Conservation (phyloP, 2,113 vertebrate species). For the Coptodon bakossiorum region DNA sequence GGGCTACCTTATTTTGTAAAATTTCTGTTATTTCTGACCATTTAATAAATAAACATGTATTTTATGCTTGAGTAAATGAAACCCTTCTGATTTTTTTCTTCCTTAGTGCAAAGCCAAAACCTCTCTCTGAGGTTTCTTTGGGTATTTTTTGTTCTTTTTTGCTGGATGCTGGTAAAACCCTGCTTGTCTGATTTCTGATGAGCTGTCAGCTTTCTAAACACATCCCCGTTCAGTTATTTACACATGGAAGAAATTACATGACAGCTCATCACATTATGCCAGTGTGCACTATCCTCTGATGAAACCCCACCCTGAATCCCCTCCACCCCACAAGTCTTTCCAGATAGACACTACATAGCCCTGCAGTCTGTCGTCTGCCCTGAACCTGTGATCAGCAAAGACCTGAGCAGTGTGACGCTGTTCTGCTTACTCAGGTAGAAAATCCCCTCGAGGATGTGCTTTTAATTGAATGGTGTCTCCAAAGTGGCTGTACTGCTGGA, state of each 20-base stretch:
- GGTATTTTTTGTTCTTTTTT: background rate
- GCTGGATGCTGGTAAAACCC: background rate
- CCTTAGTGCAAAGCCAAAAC: background rate
- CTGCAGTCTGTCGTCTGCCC: background rate
- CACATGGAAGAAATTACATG: background rate
- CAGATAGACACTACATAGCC: background rate
- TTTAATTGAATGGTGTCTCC: conserved; percentile 38
- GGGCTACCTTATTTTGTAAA: background rate
- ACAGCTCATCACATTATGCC: background rate
- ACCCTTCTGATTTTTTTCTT: background rate
- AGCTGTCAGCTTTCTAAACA: background rate
- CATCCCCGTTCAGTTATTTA: background rate
- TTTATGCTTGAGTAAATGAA: background rate
- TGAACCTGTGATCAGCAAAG: conserved; percentile 29
- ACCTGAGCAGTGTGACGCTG: background rate
- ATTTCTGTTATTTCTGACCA: background rate
- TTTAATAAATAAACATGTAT: background rate
- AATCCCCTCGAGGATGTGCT: conserved; percentile 16
- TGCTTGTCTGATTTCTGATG: background rate
- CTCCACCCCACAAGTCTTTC: background rate
- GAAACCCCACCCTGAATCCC: background rate
- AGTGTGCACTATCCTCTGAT: background rate
- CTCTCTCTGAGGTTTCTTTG: background rate
- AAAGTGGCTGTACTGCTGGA: conserved; percentile 2
- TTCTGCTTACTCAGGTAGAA: conserved; percentile 61